Evolutionary conservation across 2,113 vertebrate species (phyloP), one percentile per base, ranked within the genome.

Genomic region (Erinaceus europaeus): DNA sequence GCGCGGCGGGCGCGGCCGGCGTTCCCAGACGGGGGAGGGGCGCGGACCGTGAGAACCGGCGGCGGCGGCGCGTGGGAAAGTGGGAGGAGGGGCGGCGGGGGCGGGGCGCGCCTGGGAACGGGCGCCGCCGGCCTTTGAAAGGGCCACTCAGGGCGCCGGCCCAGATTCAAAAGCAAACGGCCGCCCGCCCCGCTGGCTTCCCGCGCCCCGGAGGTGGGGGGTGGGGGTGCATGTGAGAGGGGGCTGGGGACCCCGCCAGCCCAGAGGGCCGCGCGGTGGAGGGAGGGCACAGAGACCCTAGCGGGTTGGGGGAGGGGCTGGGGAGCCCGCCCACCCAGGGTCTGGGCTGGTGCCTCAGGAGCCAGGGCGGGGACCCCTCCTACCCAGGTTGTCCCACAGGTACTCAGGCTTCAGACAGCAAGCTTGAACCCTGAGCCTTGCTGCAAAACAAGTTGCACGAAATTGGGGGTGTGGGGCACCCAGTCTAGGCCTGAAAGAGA

Each of bases 61-160:
- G 91, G 90, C 86, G 92, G 92, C 94, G 64, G 78, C 92, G 94
- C 96, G 97, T 97, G 97, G 96, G 97, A 97, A 97, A 96, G 96
- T 92, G 91, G 96, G 97, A 91, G 96, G 94, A 94, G 94, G 96
- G 96, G 95, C 94, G 34, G 3, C 40, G 86, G 38, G 46, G 90
- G 89, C 90, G 86, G 94, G 92, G 94, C 92, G 84, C 89, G 90
- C 84, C 93, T 27, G 23, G 92, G 94, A 93, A 92, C 91, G 89
- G 91, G 87, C 81, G 73, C 91, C 93, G 67, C 80, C 65, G 59
- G 91, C 85, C 90, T 95, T 91, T 93, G 93, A 92, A 89, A 92
- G 93, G 88, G 93, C 94, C 94, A 92, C 94, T 95, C 90, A 87
- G 93, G 92, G 86, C 85, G 88, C 88, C 61, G 84, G 85, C 89